Evolutionary conservation across 2,888 invertebrate genomes (phyloP), one percentile per base, ranked within the genome.

Genomic region (Ornithoptera alexandrae): DNA sequence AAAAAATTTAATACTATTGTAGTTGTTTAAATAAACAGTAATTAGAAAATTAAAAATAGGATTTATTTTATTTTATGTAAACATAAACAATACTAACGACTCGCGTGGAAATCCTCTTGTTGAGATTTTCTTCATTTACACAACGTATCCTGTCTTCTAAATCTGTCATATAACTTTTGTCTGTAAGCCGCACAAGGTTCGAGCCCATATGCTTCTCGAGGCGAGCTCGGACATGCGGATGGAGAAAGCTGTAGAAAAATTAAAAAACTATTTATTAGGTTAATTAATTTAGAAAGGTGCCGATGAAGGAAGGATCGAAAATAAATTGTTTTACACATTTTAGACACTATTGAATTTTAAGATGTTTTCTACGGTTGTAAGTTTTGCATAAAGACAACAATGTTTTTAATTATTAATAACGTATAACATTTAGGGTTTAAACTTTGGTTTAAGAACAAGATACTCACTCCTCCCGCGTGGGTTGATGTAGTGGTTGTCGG

Each of bases 121-220:
- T 93, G 86, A 95, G 94, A 73, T 93, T 92, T 73, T 94, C 93
- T 75, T 94, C 94, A 78, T 95, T 95, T 77, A 95, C 95, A 60
- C 93, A 93, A 53, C 94, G 89, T 74, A 96, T 94, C 62, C 94
- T 87, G 58, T 94, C 92, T 80, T 95, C 94, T 67, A 96, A 89
- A 39, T 93, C 93, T 72, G 92, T 93, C 95, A 96, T 95, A 85
- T 94, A 96, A 72, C 88, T 89, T 76, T 95, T 92, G 84, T 95
- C 95, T 2, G 95, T 95, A 71, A 96, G 90, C 75, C 93, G 93
- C 68, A 95, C 95, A 77, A 95, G 87, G 83, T 95, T 95, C 39
- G 94, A 94, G 67, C 95, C 95, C 95, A 95, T 95, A 72, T 95
- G 93, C 85, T 94, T 94, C 85, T 96, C 95, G 78, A 96, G 86